A percentile compares a stretch with the other conserved stretches of the same genome.
Evolutionary conservation across 2,888 invertebrate genomes (phyloP).

Genomic region (Chaitophorus viminalis): DNA sequence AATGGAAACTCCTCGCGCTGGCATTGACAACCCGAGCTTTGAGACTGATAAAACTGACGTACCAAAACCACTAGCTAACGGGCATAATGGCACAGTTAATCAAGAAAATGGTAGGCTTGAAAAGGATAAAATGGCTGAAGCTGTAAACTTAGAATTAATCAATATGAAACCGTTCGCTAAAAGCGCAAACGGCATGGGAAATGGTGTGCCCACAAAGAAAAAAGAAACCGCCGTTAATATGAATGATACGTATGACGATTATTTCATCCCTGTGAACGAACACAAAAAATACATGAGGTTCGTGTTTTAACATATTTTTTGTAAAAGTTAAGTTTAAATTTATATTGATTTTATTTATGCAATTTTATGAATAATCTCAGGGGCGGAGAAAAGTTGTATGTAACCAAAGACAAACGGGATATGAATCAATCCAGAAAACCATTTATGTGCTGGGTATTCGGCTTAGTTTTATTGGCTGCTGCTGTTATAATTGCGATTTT

Average conservation of each 20-base stretch:
- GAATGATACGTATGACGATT: conserved; percentile 81
- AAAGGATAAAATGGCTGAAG: conserved; percentile 70
- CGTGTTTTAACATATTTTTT: conserved; percentile 65
- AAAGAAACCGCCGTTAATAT: conserved; percentile 71
- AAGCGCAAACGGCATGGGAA: conserved; percentile 65
- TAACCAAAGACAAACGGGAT: conserved; percentile 78
- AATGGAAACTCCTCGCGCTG: conserved; percentile 62
- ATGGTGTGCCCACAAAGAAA: conserved; percentile 72
- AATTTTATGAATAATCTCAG: background rate
- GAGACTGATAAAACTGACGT: conserved; percentile 66
- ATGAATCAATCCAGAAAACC: conserved; percentile 64
- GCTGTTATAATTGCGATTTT: conserved; percentile 78
- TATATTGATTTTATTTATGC: background rate
- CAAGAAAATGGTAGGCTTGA: conserved; percentile 47
- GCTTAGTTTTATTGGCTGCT: conserved; percentile 74
- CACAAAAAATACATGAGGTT: conserved; percentile 87
- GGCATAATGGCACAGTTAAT: conserved; percentile 51
- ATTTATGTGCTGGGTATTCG: conserved; percentile 77
- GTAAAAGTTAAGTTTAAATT: too few species aligned
- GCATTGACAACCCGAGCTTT: conserved; percentile 65
- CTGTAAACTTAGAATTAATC: conserved; percentile 82
- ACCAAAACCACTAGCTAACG: conserved; percentile 47
- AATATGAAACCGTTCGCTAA: conserved; percentile 75
- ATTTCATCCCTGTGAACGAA: conserved; percentile 86
- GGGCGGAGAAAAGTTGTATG: conserved; percentile 80